Conservation (phyloP, 1,140 invertebrate genomes). For the Goniozus legneri region DNA sequence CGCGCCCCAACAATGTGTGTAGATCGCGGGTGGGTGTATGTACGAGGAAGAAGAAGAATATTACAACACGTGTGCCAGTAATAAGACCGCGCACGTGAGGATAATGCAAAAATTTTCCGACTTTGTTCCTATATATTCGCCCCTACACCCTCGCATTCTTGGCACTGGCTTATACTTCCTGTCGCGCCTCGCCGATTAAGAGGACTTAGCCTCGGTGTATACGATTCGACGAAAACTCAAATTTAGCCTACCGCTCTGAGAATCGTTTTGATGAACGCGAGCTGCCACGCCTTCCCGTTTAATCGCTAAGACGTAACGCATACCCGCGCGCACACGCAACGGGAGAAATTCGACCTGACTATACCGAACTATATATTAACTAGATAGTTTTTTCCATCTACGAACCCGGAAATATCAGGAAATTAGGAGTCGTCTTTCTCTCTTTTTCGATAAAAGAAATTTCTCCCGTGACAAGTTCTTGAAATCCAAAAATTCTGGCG, state of each 20-base stretch:
- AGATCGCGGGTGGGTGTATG: too few relatives aligned
- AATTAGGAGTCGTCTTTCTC: too few relatives aligned
- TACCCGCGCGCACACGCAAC: too few relatives aligned
- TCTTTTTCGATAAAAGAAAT: too few relatives aligned
- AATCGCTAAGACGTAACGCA: too few relatives aligned
- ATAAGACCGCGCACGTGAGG: slow-evolving; percentile 48
- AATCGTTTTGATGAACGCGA: background rate
- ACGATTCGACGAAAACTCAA: slow-evolving; percentile 4
- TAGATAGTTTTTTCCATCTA: too few relatives aligned
- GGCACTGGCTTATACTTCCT: slow-evolving; percentile 10
- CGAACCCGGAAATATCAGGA: background rate
- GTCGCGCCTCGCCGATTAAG: background rate
- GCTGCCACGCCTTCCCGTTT: background rate
- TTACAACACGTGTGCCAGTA: slow-evolving; percentile 50
- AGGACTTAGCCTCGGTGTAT: background rate
- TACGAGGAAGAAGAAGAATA: slow-evolving; percentile 33
- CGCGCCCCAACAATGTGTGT: slow-evolving; percentile 39
- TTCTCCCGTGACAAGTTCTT: too few relatives aligned
- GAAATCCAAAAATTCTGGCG: too few relatives aligned
- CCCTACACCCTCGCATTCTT: background rate
- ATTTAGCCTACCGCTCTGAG: slow-evolving; percentile 2
- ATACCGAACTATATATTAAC: too few relatives aligned
- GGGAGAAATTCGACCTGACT: too few relatives aligned
- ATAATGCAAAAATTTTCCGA: slow-evolving; percentile 45
- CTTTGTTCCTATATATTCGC: slow-evolving; percentile 4